A percentile compares a stretch with the other conserved stretches of the same genome.
These are phyloP conservation scores for Amblyjoppa fuscipennis DNA, from an alignment of 2,888 invertebrate species.

Conservation along the genomic window DNA sequence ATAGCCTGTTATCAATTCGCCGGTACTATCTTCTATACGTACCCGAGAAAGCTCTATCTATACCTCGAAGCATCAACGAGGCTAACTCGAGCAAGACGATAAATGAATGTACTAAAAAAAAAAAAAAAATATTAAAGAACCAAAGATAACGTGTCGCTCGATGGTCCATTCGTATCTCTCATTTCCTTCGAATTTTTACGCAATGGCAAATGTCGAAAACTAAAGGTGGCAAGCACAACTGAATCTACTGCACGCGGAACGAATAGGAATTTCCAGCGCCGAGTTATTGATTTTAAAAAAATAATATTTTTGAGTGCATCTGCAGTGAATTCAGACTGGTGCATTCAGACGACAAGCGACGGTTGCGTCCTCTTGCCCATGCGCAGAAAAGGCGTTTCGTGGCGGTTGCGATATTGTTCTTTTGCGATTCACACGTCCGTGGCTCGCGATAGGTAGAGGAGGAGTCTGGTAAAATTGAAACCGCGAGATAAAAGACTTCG, in stretches of 20 bases:
- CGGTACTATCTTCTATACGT: constrained; percentile 19
- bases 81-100: constrained; percentile 25
- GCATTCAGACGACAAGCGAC: not conserved
- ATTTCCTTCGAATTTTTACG: not conserved
- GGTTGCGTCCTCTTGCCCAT: constrained; percentile 13
- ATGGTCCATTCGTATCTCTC: not conserved
- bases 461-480: constrained; percentile 23
- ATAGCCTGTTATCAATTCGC: constrained; percentile 66
- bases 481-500: constrained; percentile 42
- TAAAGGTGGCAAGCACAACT: not conserved
- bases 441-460: constrained; percentile 17
- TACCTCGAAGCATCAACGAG: constrained; percentile 34
- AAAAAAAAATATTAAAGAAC: not conserved
- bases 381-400: constrained; percentile 12
- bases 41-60: constrained; percentile 25
- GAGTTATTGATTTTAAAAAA: not conserved
- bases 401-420: constrained; percentile 19
- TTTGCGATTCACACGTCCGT: constrained; percentile 41
- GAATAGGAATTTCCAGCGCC: not conserved
- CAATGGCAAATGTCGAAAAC: not conserved
- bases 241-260: not conserved
- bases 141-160: constrained; percentile 7
- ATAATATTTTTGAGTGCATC: too few relatives aligned
- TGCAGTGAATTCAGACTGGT: too few relatives aligned
- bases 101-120: constrained; percentile 42